phyloP scores from a whole-genome alignment of 35 echinoderm and acorn worm genomes.

The Anneissia japonica region DNA sequence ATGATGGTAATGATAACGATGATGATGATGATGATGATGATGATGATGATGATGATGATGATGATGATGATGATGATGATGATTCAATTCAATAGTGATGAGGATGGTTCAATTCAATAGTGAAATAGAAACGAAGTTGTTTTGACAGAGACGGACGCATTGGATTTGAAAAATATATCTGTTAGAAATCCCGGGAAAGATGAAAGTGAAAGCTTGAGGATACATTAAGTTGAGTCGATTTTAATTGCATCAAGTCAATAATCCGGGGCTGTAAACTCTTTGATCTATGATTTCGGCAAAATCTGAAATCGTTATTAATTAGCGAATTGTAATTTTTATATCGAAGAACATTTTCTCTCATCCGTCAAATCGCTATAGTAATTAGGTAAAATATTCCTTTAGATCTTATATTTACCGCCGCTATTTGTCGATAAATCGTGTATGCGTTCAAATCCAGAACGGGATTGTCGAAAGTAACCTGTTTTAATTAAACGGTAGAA shows the following conservation, averaged over 20 bases:
- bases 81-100: too few relatives aligned
- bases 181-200: neutral
- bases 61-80: too few relatives aligned
- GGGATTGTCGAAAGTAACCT: neutral
- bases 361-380: neutral
- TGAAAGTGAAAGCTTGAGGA: neutral
- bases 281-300: neutral
- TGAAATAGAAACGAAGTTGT: too few relatives aligned
- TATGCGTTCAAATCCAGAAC: neutral
- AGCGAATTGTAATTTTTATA: neutral
- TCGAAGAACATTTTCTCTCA: neutral
- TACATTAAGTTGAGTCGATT: neutral
- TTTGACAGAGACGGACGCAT: neutral
- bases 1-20: too few relatives aligned
- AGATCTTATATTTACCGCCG: neutral
- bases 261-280: neutral
- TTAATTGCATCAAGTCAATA: neutral
- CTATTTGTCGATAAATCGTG: neutral
- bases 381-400: neutral
- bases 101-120: too few relatives aligned
- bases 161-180: neutral
- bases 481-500: neutral
- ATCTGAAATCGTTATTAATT: neutral
- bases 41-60: too few relatives aligned
- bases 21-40: too few relatives aligned